Base-by-base conservation (phyloP, 2,797 vertebrate genomes). In the Parambassis ranga region DNA sequence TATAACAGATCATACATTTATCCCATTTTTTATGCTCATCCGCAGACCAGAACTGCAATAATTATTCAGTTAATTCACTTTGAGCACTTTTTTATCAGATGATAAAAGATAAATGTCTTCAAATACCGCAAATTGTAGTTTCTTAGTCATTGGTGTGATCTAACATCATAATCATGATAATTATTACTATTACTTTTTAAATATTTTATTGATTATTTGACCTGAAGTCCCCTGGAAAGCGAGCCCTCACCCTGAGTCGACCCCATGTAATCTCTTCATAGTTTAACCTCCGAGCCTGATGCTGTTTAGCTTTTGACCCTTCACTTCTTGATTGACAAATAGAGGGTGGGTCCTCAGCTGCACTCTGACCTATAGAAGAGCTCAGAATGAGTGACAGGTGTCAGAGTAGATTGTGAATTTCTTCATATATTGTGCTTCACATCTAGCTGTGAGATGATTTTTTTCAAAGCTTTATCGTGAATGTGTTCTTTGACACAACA, bases 321-420 rank as follows among this genome's bases (percentile, higher is more conserved):
- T 15, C 5, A 1, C 4, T 37, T 27, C 1, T 38, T 80, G 77
- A 80, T 50, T 80, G 71, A 71, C 71, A 68, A 0, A 0, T 35
- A 6, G 27, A 0, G 15, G 27, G 65, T 22, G 61, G 58, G 44
- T 24, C 43, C 58, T 70, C 8, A 3, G 2, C 38, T 41, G 65
- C 51, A 55, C 72, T 68, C 32, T 71, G 63, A 77, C 74, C 55
- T 75, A 42, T 39, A 28, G 59, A n/a, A 30, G 46, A 33, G 42
- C 37, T 60, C 15, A 1, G 49, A 46, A 30, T 77, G 65, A 74
- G 5, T 79, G 75, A 36, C 71, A 65, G 75, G 46, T 71, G 50
- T 52, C 46, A 19, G 24, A 39, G 48, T 35, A 31, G 19, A 13
- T 20, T 36, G 15, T 5, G 26, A 5, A 27, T 38, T 16, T 0